A percentile compares a stretch with the other conserved stretches of the same genome.
Conservation (phyloP, 2,113 vertebrate species). For the Columba janthina region DNA sequence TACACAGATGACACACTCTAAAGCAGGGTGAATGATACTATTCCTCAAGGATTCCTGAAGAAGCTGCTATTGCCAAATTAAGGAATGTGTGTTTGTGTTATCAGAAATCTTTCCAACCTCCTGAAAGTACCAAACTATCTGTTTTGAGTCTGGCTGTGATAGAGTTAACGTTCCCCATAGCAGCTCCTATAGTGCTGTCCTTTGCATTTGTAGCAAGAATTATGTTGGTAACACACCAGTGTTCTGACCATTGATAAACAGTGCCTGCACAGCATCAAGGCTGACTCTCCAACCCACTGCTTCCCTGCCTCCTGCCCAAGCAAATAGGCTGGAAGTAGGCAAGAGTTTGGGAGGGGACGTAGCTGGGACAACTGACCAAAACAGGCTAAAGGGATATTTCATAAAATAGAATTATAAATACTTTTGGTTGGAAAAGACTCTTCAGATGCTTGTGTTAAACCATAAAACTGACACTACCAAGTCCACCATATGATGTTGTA, state of each 20-base stretch:
- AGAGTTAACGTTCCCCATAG: neutral
- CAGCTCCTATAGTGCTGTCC: neutral
- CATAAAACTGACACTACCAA: neutral
- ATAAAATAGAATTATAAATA: neutral
- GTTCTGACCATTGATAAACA: neutral
- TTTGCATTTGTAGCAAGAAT: neutral
- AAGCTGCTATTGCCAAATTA: neutral
- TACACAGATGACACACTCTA: neutral
- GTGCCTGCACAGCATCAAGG: neutral
- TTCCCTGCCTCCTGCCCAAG: neutral
- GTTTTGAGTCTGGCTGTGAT: neutral
- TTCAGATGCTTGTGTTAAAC: neutral
- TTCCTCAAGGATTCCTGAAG: neutral
- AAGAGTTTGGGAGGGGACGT: neutral
- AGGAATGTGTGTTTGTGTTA: neutral
- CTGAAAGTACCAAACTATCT: neutral
- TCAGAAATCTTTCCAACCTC: neutral
- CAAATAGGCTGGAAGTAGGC: neutral
- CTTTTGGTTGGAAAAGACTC: neutral
- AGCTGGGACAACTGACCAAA: neutral
- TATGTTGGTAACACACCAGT: neutral
- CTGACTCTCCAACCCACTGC: neutral
- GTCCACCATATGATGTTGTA: accelerated
- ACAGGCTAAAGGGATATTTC: neutral
- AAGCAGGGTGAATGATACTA: neutral